phyloP scores from a whole-genome alignment of 2,113 vertebrate species.

The Laterallus jamaicensis region DNA sequence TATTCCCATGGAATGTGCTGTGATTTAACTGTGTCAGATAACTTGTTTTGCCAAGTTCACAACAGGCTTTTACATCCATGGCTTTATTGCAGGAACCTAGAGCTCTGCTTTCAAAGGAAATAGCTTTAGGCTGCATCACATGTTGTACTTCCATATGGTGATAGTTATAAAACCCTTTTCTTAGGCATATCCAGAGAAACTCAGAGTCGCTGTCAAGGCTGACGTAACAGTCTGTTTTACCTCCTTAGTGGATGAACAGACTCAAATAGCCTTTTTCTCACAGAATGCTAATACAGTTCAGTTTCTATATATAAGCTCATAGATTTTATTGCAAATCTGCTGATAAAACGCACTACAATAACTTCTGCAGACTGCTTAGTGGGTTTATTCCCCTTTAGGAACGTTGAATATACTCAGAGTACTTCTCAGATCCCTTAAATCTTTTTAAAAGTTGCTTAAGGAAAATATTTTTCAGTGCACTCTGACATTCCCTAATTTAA shows the following conservation, averaged over 20 bases:
- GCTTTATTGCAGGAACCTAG: background rate
- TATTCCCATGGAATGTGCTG: background rate
- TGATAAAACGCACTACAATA: background rate
- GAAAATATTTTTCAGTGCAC: background rate
- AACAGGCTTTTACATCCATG: background rate
- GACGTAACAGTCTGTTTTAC: conserved; percentile 35
- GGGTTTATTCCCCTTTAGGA: background rate
- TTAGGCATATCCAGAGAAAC: conserved; percentile 17
- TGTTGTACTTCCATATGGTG: conserved; percentile 24
- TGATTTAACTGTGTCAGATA: background rate
- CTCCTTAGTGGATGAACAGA: conserved; percentile 13
- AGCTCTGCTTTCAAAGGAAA: conserved; percentile 57
- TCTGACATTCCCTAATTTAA: background rate
- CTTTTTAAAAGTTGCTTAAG: background rate
- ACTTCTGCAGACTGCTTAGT: background rate
- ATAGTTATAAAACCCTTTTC: conserved; percentile 35
- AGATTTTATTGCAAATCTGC: conserved; percentile 24
- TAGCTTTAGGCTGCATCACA: conserved; percentile 29
- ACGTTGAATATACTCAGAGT: background rate
- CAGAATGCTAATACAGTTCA: conserved; percentile 13
- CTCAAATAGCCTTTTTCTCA: conserved; percentile 48
- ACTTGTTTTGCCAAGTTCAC: background rate
- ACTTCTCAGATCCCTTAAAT: background rate
- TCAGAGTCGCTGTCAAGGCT: conserved; percentile 26
- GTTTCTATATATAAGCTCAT: background rate